These are phyloP conservation scores for Cyclargus thomasi DNA, from an alignment of 1,140 invertebrate genomes.

Conservation along the genomic window DNA sequence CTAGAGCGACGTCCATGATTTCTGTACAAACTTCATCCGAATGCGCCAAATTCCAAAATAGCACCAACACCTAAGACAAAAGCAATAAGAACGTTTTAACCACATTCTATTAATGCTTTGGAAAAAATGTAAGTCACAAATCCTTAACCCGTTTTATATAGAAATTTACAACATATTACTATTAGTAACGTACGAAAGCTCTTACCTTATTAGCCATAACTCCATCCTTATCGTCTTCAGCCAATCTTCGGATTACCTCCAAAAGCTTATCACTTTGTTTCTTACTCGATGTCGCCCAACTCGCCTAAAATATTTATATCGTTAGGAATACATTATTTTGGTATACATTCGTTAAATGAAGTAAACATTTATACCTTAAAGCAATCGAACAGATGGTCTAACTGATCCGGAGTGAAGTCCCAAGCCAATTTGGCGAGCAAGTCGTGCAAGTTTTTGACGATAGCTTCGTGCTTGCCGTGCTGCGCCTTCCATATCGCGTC, in stretches of 20 bases:
- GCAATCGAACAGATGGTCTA: conserved; percentile 98
- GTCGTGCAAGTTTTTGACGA: conserved; percentile 98
- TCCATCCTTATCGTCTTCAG: conserved; percentile 98
- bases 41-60: conserved; percentile 98
- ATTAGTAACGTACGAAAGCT: too few species aligned
- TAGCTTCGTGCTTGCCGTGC: conserved; percentile 95
- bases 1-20: conserved; percentile 97
- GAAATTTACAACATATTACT: too few species aligned
- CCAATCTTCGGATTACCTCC: conserved; percentile 94
- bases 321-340: background rate
- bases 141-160: too few species aligned
- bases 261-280: conserved; percentile 96
- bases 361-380: conserved; percentile 81
- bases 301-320: conserved; percentile 77
- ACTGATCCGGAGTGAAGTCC: conserved; percentile 98
- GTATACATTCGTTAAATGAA: background rate
- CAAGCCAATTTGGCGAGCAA: conserved; percentile 96
- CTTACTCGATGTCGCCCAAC: conserved; percentile 96
- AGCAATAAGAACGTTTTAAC: background rate
- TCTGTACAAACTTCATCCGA: conserved; percentile 97
- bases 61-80: conserved; percentile 85
- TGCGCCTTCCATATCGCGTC: conserved; percentile 98
- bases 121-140: too few species aligned
- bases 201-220: conserved; percentile 97
- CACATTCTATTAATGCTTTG: too few species aligned